Percentiles rank a stretch among this genome's conserved stretches.
Evolutionary conservation across 2,797 vertebrate genomes (phyloP).

Genomic region (Diglossa cyanea): DNA sequence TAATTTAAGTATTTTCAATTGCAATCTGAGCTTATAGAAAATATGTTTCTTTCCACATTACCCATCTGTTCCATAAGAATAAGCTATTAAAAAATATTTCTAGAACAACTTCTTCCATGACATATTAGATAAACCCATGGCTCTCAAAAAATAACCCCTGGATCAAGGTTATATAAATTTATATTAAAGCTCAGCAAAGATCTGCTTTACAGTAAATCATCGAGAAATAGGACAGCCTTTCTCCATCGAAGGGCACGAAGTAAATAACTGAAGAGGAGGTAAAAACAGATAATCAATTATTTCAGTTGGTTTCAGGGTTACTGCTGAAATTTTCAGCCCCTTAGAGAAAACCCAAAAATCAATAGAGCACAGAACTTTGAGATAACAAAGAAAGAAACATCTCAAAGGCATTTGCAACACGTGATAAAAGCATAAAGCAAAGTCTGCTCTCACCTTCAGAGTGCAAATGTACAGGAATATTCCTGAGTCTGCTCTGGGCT

Average conservation of each 20-base stretch:
- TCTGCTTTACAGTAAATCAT: conserved; percentile 28
- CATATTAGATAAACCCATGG: neutral
- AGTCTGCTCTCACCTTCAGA: conserved; percentile 36
- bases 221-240: conserved; percentile 34
- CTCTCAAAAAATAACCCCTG: neutral
- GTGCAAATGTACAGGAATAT: neutral
- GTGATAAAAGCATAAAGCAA: neutral
- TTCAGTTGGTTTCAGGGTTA: conserved; percentile 42
- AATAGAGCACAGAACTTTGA: conserved; percentile 15
- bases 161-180: conserved; percentile 25
- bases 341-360: conserved; percentile 51
- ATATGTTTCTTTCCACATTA: neutral
- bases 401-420: conserved; percentile 18
- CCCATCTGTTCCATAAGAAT: neutral
- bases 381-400: conserved; percentile 38
- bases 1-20: neutral
- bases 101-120: neutral
- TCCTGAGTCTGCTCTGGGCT: neutral
- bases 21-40: neutral
- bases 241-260: conserved; percentile 4
- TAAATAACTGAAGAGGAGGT: conserved; percentile 54
- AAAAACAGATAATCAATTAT: conserved; percentile 66
- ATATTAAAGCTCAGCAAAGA: conserved; percentile 23
- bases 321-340: conserved; percentile 33
- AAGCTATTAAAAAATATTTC: neutral